Conservation (phyloP, 2,888 invertebrate genomes). For the Laspeyria flexula region DNA sequence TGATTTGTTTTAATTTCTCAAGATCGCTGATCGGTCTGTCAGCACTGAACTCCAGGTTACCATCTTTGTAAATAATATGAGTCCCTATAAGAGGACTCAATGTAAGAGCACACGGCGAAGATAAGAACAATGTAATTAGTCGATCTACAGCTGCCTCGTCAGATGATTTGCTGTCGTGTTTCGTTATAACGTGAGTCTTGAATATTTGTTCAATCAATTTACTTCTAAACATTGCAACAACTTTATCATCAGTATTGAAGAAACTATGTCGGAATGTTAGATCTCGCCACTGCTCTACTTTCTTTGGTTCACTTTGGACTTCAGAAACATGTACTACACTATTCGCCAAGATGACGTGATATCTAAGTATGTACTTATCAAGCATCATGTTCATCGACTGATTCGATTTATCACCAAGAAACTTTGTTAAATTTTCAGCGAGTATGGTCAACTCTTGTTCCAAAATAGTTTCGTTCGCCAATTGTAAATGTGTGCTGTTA, state of each 20-base stretch:
- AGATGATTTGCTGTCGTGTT: slow-evolving; percentile 3
- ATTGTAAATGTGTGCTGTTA: slow-evolving; percentile 11
- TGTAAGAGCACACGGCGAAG: not conserved
- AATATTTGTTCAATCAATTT: slow-evolving; percentile 16
- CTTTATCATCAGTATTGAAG: slow-evolving; percentile 17
- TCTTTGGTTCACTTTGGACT: slow-evolving; percentile 11
- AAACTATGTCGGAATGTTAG: slow-evolving; percentile 20
- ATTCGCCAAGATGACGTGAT: slow-evolving; percentile 27
- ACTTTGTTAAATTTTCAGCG: slow-evolving; percentile 15
- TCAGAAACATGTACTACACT: slow-evolving; percentile 20
- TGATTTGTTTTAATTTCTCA: not conserved
- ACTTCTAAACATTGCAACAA: slow-evolving; percentile 17
- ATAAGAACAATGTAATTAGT: slow-evolving; percentile 5
- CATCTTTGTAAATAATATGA: slow-evolving; percentile 5
- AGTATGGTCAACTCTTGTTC: slow-evolving; percentile 16
- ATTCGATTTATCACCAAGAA: slow-evolving; percentile 2
- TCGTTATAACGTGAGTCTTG: not conserved
- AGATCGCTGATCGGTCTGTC: not conserved
- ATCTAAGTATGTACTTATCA: slow-evolving; percentile 23
- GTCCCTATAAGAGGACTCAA: slow-evolving; percentile 19
- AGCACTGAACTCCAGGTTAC: not conserved
- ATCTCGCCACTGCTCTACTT: slow-evolving; percentile 6
- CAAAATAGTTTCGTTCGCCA: slow-evolving; percentile 2
- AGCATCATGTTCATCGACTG: slow-evolving; percentile 11
- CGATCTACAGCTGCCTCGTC: not conserved